phyloP scores from a whole-genome alignment of 2,888 invertebrate species.

The Bugulina stolonifera region DNA sequence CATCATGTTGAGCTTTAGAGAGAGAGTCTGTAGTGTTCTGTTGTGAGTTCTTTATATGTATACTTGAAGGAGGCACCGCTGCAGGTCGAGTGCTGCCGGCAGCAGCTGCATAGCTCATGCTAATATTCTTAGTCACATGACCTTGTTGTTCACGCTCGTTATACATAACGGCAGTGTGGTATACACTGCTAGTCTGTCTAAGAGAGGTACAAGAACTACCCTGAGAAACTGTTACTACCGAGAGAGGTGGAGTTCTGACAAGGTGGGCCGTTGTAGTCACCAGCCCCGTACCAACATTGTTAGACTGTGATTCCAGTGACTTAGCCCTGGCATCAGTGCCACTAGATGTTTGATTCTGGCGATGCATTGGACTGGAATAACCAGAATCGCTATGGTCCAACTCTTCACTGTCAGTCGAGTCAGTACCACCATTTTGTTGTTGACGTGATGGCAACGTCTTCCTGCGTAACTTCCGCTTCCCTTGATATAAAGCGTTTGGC shows the following conservation, averaged over 20 bases:
- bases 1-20: constrained; percentile 4
- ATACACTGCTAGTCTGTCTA: not conserved
- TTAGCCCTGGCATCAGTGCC: constrained; percentile 32
- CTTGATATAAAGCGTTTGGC: constrained; percentile 38
- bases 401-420: constrained; percentile 31
- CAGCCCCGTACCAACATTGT: not conserved
- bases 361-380: constrained; percentile 44
- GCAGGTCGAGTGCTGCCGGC: not conserved
- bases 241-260: not conserved
- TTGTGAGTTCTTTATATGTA: not conserved
- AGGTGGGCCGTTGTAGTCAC: not conserved
- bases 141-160: too few species aligned
- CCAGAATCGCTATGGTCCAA: constrained; percentile 43
- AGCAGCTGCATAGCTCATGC: not conserved
- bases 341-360: constrained; percentile 39
- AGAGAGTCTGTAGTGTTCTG: not conserved
- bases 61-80: not conserved
- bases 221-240: not conserved
- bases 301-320: not conserved
- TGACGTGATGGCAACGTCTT: constrained; percentile 28
- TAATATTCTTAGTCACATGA: not conserved
- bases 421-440: constrained; percentile 1
- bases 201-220: not conserved
- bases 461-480: constrained; percentile 15
- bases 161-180: not conserved